Percentiles rank a stretch among this genome's conserved stretches.
Evolutionary conservation across 2,113 vertebrate genomes (phyloP).

Genomic region (Cairina moschata): DNA sequence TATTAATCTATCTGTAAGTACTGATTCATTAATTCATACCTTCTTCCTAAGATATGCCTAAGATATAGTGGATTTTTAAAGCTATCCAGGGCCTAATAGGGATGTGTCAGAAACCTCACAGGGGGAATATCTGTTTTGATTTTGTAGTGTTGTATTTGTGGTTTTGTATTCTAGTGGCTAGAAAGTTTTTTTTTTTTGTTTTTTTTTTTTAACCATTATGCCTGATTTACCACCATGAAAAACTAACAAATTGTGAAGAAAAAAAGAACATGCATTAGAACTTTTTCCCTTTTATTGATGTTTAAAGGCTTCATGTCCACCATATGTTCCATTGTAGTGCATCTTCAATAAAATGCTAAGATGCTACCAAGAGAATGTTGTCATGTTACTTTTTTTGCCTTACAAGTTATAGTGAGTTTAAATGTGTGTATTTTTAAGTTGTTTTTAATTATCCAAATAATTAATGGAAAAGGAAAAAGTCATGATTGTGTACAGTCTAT

Average conservation of each 20-base stretch:
- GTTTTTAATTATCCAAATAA: neutral
- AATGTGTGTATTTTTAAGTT: neutral
- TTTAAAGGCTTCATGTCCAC: neutral
- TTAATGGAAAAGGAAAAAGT: neutral
- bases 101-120: neutral
- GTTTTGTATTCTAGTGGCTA: neutral
- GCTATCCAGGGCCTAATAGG: neutral
- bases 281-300: neutral
- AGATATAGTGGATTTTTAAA: neutral
- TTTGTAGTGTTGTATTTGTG: neutral
- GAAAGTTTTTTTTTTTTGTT: neutral
- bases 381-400: neutral
- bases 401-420: neutral
- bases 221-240: neutral
- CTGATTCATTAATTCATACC: neutral
- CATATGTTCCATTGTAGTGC: neutral
- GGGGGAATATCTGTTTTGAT: neutral
- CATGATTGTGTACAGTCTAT: neutral
- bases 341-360: neutral
- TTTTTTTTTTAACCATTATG: neutral
- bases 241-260: neutral
- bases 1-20: neutral
- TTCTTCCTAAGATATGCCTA: neutral
- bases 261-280: neutral
- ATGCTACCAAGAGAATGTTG: neutral